Base-by-base conservation (phyloP, 2,888 invertebrate genomes). In the Drosophila pseudotakahashii region DNA sequence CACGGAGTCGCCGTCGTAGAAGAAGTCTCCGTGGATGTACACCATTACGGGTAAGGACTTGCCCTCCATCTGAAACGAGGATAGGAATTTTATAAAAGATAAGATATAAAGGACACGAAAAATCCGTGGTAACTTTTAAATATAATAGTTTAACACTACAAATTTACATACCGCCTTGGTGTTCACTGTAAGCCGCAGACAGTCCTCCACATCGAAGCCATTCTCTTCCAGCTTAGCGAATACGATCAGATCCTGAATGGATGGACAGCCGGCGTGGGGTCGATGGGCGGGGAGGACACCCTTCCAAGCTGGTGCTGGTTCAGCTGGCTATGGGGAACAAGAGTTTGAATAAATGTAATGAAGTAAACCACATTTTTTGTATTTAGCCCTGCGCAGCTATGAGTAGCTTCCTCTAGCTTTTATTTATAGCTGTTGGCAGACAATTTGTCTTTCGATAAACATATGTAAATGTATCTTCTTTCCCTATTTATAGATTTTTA, bases 21-120 rank as follows among this genome's bases (percentile, higher is more conserved):
- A 88, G 63, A 90, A 92, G 61, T 93, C 93, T 0, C 93, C 93
- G 59, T 93, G 93, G 23, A 93, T 86, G 73, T 91, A 93, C 7
- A 93, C 91, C 92, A 93, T 92, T 2, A 93, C 92, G 0, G 93
- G 93, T 9, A 79, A 63, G 1, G 23, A 47, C 23, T 74, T 77
- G 3, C 72, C 80, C 39, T 74, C 82, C 47, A 91, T 32, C 47
- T 47, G 26, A 5, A 23, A 23, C 3, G 7, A 9, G 7, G 19
- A 19, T 19, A 19, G 19, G 19, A 2, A 19, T 19, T 19, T 19
- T 19, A 19, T 1, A 19, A 19, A 19, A 2, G 19, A 19, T 19
- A 19, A n/a, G n/a, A n/a, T n/a, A 19, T 19, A 19, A 2, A 19
- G 19, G 19, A 19, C 19, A 1, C 19, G 1, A 19, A 19, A 19